These are phyloP conservation scores for Ceratina calcarata DNA, from an alignment of 1,140 invertebrate species.

Conservation along the genomic window DNA sequence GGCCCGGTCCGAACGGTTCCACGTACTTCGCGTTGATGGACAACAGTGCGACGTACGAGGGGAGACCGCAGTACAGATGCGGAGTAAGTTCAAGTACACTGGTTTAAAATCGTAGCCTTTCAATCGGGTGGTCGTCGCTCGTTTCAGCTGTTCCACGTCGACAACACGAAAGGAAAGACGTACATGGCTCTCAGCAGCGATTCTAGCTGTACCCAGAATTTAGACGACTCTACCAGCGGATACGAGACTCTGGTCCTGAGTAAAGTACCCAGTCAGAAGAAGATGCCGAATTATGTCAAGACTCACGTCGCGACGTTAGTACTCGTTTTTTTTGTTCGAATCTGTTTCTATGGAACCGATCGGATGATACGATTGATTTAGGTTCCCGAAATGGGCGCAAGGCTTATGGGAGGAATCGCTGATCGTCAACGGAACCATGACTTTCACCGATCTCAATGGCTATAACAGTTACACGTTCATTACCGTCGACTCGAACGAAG, in stretches of 20 bases:
- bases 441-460: constrained; percentile 84
- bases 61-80: constrained; percentile 84
- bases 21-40: constrained; percentile 85
- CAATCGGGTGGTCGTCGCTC: constrained; percentile 7
- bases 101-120: neutral
- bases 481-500: constrained; percentile 80
- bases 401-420: constrained; percentile 85
- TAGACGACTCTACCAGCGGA: constrained; percentile 82
- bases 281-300: constrained; percentile 75
- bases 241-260: constrained; percentile 83
- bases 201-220: constrained; percentile 84
- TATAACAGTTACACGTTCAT: constrained; percentile 85
- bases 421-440: constrained; percentile 83
- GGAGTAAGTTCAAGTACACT: constrained; percentile 81
- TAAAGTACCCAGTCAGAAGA: constrained; percentile 75
- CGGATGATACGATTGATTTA: constrained; percentile 57
- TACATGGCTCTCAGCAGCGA: constrained; percentile 85
- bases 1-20: constrained; percentile 82
- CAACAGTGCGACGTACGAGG: constrained; percentile 76
- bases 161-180: constrained; percentile 82
- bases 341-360: neutral
- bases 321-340: neutral
- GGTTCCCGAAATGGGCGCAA: constrained; percentile 85
- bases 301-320: constrained; percentile 77
- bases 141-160: constrained; percentile 83